Conservation (phyloP, 2,797 vertebrate genomes). For the Intellagama lesueurii region DNA sequence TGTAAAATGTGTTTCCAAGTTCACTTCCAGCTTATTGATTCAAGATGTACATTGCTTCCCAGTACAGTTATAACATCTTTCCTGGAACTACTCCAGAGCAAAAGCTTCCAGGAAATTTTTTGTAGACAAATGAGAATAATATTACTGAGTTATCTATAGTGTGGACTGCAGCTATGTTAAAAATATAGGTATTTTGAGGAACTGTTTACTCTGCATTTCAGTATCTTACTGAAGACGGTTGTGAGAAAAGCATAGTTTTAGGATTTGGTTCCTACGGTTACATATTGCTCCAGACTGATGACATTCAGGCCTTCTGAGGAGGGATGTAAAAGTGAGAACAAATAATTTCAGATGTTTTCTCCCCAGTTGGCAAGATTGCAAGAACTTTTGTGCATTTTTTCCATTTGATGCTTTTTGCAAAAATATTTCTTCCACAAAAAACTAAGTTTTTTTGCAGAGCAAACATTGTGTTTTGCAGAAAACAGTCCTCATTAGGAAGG, state of each 20-base stretch:
- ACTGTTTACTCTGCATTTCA: not conserved
- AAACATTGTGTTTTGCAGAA: no score
- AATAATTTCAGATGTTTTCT: not conserved
- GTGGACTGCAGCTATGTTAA: constrained; percentile 1
- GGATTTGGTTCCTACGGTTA: not conserved
- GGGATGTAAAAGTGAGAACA: not conserved
- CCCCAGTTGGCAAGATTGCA: no score
- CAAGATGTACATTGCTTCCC: constrained; percentile 24
- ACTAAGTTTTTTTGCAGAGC: not conserved
- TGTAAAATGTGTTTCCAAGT: constrained; percentile 45
- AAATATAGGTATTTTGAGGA: constrained; percentile 10
- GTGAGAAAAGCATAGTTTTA: rapidly evolving
- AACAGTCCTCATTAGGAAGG: not conserved
- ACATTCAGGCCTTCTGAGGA: not conserved
- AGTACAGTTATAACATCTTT: constrained; percentile 50
- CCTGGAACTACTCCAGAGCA: constrained; percentile 19
- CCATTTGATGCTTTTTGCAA: not conserved
- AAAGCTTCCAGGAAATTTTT: constrained; percentile 41
- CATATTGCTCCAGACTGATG: not conserved
- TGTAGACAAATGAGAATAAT: constrained; percentile 44
- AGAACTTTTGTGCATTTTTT: no score
- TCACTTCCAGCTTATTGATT: constrained; percentile 44
- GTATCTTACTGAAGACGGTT: not conserved
- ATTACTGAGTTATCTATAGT: constrained; percentile 29
- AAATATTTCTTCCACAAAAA: not conserved